These are phyloP conservation scores for Parazoanthus atlanticus DNA, from an alignment of 92 coral and sea anemone species.

Conservation along the genomic window DNA sequence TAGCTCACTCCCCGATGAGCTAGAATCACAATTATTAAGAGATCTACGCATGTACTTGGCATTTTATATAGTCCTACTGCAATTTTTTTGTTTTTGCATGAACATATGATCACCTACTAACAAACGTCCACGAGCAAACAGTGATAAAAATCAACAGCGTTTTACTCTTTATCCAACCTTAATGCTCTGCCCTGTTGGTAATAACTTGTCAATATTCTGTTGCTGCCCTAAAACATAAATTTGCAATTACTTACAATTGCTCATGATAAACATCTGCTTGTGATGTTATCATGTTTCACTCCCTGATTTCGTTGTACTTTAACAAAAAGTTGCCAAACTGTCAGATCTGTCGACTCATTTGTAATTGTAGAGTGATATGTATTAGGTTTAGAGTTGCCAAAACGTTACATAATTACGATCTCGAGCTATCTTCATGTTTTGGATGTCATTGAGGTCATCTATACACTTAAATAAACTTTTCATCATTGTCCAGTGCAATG, in stretches of 20 bases:
- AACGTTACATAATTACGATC: not conserved
- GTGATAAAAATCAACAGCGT: not conserved
- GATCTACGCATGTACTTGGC: constrained; percentile 8
- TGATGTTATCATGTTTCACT: constrained; percentile 14
- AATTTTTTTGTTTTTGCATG: not conserved
- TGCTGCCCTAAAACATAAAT: not conserved
- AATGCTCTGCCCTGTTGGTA: not conserved
- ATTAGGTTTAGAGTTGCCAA: not conserved
- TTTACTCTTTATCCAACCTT: not conserved
- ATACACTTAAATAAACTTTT: not conserved
- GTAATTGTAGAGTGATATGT: not conserved
- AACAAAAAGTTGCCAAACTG: not conserved
- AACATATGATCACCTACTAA: not conserved
- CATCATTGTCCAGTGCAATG: not conserved
- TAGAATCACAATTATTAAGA: constrained; percentile 7
- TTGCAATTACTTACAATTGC: not conserved
- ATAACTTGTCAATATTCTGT: not conserved
- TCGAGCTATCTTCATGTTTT: not conserved
- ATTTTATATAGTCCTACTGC: not conserved
- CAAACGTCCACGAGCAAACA: not conserved
- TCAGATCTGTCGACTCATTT: not conserved
- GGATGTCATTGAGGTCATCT: not conserved
- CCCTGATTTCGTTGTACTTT: not conserved
- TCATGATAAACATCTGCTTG: constrained; percentile 32
- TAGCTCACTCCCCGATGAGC: not conserved